phyloP scores from a whole-genome alignment of 2,888 invertebrate species.

The Pyrrhosoma nymphula region DNA sequence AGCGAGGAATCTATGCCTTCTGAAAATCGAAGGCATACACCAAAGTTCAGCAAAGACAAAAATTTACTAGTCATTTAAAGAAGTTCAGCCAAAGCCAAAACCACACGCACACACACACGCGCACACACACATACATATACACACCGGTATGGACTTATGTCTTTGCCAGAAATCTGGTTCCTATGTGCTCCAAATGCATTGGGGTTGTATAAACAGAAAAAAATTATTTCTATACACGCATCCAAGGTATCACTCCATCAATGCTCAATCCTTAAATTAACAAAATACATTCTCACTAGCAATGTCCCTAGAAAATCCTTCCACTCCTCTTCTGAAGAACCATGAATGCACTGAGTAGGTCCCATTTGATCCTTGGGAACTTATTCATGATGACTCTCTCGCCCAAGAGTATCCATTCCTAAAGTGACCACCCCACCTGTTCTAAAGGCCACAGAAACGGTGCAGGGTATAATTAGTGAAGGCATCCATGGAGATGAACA shows the following conservation, averaged over 20 bases:
- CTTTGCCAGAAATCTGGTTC: not conserved
- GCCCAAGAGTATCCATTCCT: not conserved
- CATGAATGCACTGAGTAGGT: not conserved
- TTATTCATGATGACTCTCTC: not conserved
- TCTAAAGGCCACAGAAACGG: constrained; percentile 53
- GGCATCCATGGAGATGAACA: not conserved
- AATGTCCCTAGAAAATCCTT: not conserved
- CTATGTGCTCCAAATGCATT: constrained; percentile 40
- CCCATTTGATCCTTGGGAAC: not conserved
- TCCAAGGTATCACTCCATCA: constrained; percentile 32
- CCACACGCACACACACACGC: not conserved
- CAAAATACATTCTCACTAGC: constrained; percentile 51
- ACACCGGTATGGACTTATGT: constrained; percentile 10
- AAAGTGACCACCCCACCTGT: not conserved
- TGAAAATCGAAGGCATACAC: constrained; percentile 54
- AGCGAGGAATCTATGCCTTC: constrained; percentile 54
- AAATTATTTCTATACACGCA: constrained; percentile 37
- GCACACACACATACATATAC: not conserved
- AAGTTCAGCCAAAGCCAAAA: constrained; percentile 20
- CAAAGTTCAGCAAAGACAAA: constrained; percentile 13
- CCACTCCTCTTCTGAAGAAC: not conserved
- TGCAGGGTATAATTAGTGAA: not conserved
- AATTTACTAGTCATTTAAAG: constrained; percentile 25
- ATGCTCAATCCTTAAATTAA: constrained; percentile 36
- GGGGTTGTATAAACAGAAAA: not conserved